Evolutionary conservation across 2,888 invertebrate genomes (phyloP).

Genomic region (Tiphia femorata): DNA sequence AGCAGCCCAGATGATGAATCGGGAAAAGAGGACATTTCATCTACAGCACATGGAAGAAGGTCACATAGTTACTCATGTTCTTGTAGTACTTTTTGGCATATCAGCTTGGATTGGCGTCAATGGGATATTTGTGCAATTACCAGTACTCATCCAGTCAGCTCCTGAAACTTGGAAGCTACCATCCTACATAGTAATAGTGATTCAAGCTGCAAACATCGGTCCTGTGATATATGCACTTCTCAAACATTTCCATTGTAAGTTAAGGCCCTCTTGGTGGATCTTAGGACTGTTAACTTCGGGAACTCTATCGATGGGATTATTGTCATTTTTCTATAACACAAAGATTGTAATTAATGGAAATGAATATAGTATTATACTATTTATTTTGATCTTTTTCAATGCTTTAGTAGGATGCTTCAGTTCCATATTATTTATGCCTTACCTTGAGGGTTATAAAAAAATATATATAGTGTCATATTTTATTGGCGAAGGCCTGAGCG

Average conservation of each 20-base stretch:
- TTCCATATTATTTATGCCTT: slow-evolving; percentile 78
- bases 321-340: slow-evolving; percentile 62
- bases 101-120: slow-evolving; percentile 92
- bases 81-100: slow-evolving; percentile 83
- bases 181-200: slow-evolving; percentile 84
- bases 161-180: slow-evolving; percentile 92
- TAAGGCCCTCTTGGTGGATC: no score
- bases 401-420: slow-evolving; percentile 78
- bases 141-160: slow-evolving; percentile 82
- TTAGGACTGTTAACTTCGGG: slow-evolving; percentile 59
- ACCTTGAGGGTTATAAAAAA: slow-evolving; percentile 73
- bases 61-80: slow-evolving; percentile 76
- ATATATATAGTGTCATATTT: slow-evolving; percentile 77
- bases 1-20: no score
- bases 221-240: slow-evolving; percentile 77
- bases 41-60: no score
- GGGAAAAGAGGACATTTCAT: no score
- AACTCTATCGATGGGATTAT: slow-evolving; percentile 53
- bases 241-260: no score
- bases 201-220: slow-evolving; percentile 87
- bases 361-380: slow-evolving; percentile 56
- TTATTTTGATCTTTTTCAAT: slow-evolving; percentile 72
- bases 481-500: slow-evolving; percentile 76
- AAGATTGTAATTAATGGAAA: slow-evolving; percentile 67
- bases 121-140: slow-evolving; percentile 89